Conservation (phyloP, 2,797 vertebrate species). For the Alauda arvensis region DNA sequence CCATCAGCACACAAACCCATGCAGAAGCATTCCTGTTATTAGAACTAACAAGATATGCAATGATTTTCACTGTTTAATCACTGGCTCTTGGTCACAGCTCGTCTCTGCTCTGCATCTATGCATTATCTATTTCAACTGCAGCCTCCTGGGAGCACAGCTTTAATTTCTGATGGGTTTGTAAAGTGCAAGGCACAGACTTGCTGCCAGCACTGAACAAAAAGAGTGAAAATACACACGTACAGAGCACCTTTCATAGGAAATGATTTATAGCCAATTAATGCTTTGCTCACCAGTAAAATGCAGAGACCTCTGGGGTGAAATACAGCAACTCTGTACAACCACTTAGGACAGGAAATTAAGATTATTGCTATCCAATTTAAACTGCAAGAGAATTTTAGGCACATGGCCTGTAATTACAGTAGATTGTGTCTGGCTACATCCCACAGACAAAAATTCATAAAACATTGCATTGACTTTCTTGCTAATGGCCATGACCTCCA, state of each 20-base stretch:
- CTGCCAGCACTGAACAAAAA: not conserved
- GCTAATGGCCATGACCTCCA: slow-evolving; percentile 36
- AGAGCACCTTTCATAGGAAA: not conserved
- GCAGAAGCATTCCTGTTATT: not conserved
- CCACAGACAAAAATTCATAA: not conserved
- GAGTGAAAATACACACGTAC: not conserved
- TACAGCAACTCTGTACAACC: not conserved
- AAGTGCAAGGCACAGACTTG: not conserved
- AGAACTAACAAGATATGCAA: not conserved
- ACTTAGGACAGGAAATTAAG: slow-evolving; percentile 36
- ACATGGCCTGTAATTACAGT: slow-evolving; percentile 24
- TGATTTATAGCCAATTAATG: slow-evolving; percentile 20
- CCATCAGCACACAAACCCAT: not conserved
- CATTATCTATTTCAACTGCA: not conserved
- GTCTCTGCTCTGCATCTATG: not conserved
- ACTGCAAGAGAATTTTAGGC: slow-evolving; percentile 30
- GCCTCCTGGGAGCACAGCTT: not conserved
- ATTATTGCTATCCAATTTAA: slow-evolving; percentile 27
- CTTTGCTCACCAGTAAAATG: slow-evolving; percentile 1
- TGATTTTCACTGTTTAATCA: not conserved
- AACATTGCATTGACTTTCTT: not conserved
- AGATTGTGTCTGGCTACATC: slow-evolving; percentile 14
- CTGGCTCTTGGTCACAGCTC: not conserved
- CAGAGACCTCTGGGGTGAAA: slow-evolving; percentile 13
- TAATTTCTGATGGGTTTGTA: not conserved